Conservation (phyloP, 2,888 invertebrate genomes). For the Caenorhabditis auriculariae region DNA sequence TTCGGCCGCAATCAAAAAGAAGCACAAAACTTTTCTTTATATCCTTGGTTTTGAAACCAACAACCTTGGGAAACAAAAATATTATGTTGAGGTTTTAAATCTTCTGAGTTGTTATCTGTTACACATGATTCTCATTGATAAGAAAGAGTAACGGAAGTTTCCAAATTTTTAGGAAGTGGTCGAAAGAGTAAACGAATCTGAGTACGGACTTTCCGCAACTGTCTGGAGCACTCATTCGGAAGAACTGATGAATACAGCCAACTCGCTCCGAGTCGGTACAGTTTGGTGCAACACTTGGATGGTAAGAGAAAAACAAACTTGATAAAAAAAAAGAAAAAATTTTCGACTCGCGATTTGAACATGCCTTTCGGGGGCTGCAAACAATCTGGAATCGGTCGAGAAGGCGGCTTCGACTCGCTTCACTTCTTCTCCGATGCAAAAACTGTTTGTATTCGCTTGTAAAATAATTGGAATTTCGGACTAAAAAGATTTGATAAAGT, state of each 20-base stretch:
- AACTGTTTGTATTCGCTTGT: conserved; percentile 66
- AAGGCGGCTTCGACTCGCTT: conserved; percentile 68
- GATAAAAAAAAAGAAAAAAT: not conserved
- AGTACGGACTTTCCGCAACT: conserved; percentile 68
- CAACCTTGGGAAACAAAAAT: no score
- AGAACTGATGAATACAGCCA: conserved; percentile 66
- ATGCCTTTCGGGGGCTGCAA: conserved; percentile 71
- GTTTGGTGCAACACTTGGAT: conserved; percentile 71
- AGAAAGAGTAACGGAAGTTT: not conserved
- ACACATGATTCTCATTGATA: not conserved
- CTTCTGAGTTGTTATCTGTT: no score
- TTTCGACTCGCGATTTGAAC: conserved; percentile 67
- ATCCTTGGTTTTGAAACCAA: not conserved
- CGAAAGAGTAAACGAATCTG: conserved; percentile 65
- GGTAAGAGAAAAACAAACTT: conserved; percentile 32
- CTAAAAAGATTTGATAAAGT: no score
- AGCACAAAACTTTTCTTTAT: no score
- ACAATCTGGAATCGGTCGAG: conserved; percentile 68
- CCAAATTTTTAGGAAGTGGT: conserved; percentile 63
- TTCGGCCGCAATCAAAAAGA: no score
- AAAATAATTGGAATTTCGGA: no score
- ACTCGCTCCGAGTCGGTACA: conserved; percentile 68
- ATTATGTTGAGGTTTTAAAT: not conserved
- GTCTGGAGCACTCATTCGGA: conserved; percentile 67
- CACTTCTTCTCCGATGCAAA: conserved; percentile 70